Percentiles rank a stretch among this genome's conserved stretches.
These are phyloP conservation scores for Lucifuga dentata DNA, from an alignment of 2,113 vertebrate genomes.

Conservation along the genomic window DNA sequence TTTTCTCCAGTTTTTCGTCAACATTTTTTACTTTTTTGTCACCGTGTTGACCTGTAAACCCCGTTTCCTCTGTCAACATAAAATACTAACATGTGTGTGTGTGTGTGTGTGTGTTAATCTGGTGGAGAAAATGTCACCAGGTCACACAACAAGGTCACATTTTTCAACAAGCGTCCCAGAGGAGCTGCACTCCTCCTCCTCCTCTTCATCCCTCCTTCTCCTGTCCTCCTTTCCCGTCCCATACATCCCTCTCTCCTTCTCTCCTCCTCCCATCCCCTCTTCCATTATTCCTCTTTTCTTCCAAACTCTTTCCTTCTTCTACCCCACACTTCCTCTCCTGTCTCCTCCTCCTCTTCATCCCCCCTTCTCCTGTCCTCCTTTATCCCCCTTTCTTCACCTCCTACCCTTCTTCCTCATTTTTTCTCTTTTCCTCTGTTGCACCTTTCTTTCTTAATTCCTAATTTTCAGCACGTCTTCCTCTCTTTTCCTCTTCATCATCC, in stretches of 20 bases:
- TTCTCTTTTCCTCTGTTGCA: no score
- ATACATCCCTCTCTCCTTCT: not conserved
- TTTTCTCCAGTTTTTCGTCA: not conserved
- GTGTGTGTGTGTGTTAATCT: constrained; percentile 44
- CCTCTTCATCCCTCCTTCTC: not conserved
- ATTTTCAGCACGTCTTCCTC: no score
- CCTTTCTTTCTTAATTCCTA: not conserved
- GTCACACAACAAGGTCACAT: constrained; percentile 75
- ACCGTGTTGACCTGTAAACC: constrained; percentile 9
- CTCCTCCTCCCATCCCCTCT: not conserved
- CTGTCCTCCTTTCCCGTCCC: not conserved
- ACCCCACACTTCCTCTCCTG: not conserved
- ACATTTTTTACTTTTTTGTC: not conserved
- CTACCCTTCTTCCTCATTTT: no score
- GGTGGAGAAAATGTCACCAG: constrained; percentile 76
- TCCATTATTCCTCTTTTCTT: not conserved
- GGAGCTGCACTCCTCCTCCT: constrained; percentile 31
- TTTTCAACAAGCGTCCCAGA: constrained; percentile 61
- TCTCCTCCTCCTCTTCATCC: not conserved
- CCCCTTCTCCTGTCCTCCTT: no score
- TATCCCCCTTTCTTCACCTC: no score
- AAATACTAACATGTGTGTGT: constrained; percentile 15
- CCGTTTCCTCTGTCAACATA: constrained; percentile 25
- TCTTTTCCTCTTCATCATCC: not conserved
- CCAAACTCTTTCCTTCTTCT: not conserved